These are phyloP conservation scores for Patella pellucida DNA, from an alignment of 2,888 invertebrate species.

Conservation along the genomic window DNA sequence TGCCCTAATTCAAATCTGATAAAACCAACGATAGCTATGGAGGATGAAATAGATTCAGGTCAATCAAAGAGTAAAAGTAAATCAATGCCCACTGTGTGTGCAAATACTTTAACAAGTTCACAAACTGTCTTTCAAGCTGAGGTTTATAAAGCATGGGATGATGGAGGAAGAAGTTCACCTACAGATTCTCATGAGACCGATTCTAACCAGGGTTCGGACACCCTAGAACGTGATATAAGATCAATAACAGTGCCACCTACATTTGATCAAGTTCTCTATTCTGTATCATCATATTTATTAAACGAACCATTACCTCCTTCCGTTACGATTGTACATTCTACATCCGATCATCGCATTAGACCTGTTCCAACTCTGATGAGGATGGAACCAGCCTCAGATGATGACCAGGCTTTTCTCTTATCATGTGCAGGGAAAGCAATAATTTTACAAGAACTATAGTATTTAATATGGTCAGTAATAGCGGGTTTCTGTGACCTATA, in stretches of 20 bases:
- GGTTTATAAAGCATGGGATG: slow-evolving; percentile 62
- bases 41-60: slow-evolving; percentile 23
- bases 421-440: too few relatives aligned
- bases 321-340: slow-evolving; percentile 18
- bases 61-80: slow-evolving; percentile 41
- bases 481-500: too few relatives aligned
- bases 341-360: slow-evolving; percentile 18
- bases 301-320: slow-evolving; percentile 20
- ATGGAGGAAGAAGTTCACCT: slow-evolving; percentile 21
- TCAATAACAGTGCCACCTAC: slow-evolving; percentile 50
- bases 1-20: slow-evolving; percentile 32
- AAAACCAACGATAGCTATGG: slow-evolving; percentile 23
- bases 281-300: slow-evolving; percentile 22
- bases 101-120: slow-evolving; percentile 46
- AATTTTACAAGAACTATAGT: too few relatives aligned
- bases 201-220: slow-evolving; percentile 29
- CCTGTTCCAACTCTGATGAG: slow-evolving; percentile 26
- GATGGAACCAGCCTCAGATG: slow-evolving; percentile 14
- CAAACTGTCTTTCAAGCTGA: slow-evolving; percentile 61
- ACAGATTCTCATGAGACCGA: slow-evolving; percentile 30
- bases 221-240: slow-evolving; percentile 53
- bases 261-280: slow-evolving; percentile 33
- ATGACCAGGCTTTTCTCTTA: background rate
- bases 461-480: too few relatives aligned
- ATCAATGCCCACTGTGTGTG: slow-evolving; percentile 49